Base-by-base conservation (phyloP, 1,140 invertebrate genomes). In the Acyrthosiphon pisum region DNA sequence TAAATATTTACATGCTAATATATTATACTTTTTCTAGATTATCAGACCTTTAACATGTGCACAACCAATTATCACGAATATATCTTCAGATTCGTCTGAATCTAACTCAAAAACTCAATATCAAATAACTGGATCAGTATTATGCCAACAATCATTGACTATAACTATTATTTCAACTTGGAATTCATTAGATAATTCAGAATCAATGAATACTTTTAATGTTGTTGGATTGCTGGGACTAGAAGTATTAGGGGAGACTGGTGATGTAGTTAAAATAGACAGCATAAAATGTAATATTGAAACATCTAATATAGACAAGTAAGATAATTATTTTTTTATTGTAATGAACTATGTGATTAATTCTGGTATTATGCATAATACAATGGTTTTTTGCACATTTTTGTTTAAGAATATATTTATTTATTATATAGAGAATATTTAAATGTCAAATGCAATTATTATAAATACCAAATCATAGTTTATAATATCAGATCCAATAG, bases 171-270 rank as follows among this genome's bases (percentile, higher is more conserved):
- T 94, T 35, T 87, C 88, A 11, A 94, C 93, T n/a, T 94, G 94
- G 94, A 94, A 84, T 93, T 60, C 37, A n/a, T 50, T 83, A 81
- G 68, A 93, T 93, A 93, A 93, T 93, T 84, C 91, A 50, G 81
- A 86, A 8, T 41, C 48, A 86, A 30, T 11, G 8, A 93, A 41
- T 56, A 89, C 92, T 50, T 83, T 92, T n/a, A 94, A 93, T 68
- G 44, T 50, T 35, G 26, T 94, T 94, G 95, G 95, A 50, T 94
- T 97, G 41, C 96, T 96, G 93, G 96, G 96, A 94, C 93, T 96
- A 91, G 95, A 96, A 95, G 94, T 96, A 41, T 94, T 96, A 4
- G 95, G 95, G 89, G 95, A 95, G 86, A 95, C 94, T 93, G 95
- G 94, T 46, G 89, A 94, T 44, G 50, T 94, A 37, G 94, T 96